Base-by-base conservation (phyloP, 2,888 invertebrate species). In the Caenorhabditis wallacei region DNA sequence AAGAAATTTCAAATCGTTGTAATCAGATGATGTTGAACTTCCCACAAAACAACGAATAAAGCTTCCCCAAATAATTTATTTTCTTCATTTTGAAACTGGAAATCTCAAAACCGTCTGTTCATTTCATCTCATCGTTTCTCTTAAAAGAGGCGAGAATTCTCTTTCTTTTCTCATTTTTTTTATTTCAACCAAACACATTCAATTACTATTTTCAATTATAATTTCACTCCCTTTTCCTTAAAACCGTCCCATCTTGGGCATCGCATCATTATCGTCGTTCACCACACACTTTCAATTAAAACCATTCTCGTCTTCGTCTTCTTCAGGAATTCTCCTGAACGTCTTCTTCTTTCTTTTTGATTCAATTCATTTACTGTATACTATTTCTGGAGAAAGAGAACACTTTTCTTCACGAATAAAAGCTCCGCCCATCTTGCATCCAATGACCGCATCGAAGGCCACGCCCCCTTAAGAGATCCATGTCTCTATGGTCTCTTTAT, bases 201-300 rank as follows among this genome's bases (percentile, higher is more conserved):
- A 70, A 70, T 70, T 70, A 70, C 70, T 70, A 76, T 76, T 76
- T 68, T 59, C 76, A 76, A 76, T 76, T 76, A 76, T 76, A 69
- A 76, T 76, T 69, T 26, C 35, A 40, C 37, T 30, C 22, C 35
- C 35, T 26, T n/a, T 37, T 22, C 43, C 37, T 37, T n/a, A 54
- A 69, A 54, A 40, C 54, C 54, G 54, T 69, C 59, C 53, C 57
- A 59, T 59, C 51, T 57, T n/a, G 35, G 24, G 51, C 53, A 63
- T 20, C 20, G 74, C 74, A 74, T 74, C 74, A 74, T 74, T 74
- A 74, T 63, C 72, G 71, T 35, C 48, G 46, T 48, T 48, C 46
- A 48, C 46, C 46, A 48, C 16, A 56, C 57, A 59, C 59, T 37
- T 71, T 71, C 71, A 71, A 71, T 71, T 71, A 71, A 57, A 70